Conservation (phyloP, 2,113 vertebrate species). For the Numenius arquata region DNA sequence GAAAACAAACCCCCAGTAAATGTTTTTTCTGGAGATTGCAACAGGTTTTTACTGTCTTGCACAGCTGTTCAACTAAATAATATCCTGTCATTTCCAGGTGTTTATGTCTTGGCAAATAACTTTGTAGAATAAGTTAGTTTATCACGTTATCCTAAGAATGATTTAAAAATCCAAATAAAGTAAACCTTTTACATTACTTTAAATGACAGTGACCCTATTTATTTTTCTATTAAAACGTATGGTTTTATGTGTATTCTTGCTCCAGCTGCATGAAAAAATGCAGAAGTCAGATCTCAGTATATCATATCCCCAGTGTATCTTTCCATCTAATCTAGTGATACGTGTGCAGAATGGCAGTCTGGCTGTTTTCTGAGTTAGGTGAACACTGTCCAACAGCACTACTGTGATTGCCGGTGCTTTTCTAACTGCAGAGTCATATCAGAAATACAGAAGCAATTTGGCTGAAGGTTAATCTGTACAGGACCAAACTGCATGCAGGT, state of each 20-base stretch:
- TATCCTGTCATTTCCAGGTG: background rate
- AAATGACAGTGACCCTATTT: background rate
- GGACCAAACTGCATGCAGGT: background rate
- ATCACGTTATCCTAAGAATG: background rate
- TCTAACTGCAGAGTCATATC: background rate
- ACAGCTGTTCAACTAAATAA: background rate
- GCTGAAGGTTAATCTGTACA: background rate
- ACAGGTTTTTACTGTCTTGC: background rate
- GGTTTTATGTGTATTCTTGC: background rate
- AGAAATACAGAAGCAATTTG: slow-evolving; percentile 9
- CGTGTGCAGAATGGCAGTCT: background rate
- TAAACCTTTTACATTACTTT: background rate
- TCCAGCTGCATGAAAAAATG: background rate
- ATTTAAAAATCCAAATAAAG: background rate
- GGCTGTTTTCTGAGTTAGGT: background rate
- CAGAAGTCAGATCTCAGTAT: background rate
- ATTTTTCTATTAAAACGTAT: background rate
- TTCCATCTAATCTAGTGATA: background rate
- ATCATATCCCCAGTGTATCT: background rate
- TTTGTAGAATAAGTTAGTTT: background rate
- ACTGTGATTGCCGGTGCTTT: background rate
- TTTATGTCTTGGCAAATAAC: background rate
- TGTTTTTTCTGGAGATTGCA: background rate
- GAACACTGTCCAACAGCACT: background rate
- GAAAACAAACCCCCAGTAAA: background rate